Conservation (phyloP, 2,888 invertebrate species). For the Autographa gamma region DNA sequence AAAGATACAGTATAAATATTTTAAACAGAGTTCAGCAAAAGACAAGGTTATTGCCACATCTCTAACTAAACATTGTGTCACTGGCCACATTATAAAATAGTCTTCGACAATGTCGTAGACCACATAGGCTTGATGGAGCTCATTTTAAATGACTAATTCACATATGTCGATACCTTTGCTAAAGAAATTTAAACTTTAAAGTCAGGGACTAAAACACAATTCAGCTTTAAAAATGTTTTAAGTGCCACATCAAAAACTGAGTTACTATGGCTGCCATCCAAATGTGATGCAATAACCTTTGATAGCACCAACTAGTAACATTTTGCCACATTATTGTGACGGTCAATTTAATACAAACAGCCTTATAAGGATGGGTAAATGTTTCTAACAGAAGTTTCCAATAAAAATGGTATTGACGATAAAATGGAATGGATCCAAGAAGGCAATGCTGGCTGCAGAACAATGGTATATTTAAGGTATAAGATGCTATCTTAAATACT, state of each 20-base stretch:
- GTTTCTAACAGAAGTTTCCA: slow-evolving; percentile 54
- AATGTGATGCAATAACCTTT: slow-evolving; percentile 65
- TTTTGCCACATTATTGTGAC: slow-evolving; percentile 62
- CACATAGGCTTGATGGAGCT: slow-evolving; percentile 61
- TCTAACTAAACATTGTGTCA: slow-evolving; percentile 37
- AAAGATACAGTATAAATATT: too few species aligned
- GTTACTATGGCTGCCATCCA: slow-evolving; percentile 66
- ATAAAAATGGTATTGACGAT: slow-evolving; percentile 48
- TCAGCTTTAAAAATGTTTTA: slow-evolving; percentile 2
- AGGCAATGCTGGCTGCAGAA: slow-evolving; percentile 11
- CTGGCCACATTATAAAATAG: slow-evolving; percentile 61
- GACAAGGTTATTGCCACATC: slow-evolving; percentile 1
- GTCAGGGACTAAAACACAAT: slow-evolving; percentile 1
- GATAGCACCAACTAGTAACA: slow-evolving; percentile 49
- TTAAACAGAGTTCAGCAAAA: too few species aligned
- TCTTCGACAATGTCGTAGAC: slow-evolving; percentile 65
- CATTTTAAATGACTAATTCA: slow-evolving; percentile 49
- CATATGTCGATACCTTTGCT: slow-evolving; percentile 10
- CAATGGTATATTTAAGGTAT: neutral
- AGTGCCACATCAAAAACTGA: slow-evolving; percentile 32
- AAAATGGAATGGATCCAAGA: slow-evolving; percentile 58
- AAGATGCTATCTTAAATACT: too few species aligned
- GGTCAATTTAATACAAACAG: slow-evolving; percentile 68
- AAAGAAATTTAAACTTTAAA: slow-evolving; percentile 28
- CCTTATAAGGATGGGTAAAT: slow-evolving; percentile 57